phyloP scores from a whole-genome alignment of 1,140 invertebrate species.

The Hesperophylax magnus region DNA sequence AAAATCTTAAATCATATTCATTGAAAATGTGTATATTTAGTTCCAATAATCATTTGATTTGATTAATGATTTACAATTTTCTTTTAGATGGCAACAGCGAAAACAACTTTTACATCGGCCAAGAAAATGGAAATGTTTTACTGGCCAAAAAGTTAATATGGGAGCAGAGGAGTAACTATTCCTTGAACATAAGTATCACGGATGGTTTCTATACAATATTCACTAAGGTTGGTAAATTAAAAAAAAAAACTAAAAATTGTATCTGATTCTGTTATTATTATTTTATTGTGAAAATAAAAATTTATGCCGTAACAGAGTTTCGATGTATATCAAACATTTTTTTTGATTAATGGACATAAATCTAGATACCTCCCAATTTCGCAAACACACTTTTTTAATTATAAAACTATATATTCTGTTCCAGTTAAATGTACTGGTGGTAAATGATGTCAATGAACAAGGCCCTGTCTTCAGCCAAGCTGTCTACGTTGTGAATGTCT shows the following conservation, averaged over 20 bases:
- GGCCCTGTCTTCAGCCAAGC: conserved; percentile 78
- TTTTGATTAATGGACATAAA: not conserved
- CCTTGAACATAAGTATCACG: conserved; percentile 85
- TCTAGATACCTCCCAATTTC: not conserved
- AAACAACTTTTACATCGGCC: conserved; percentile 85
- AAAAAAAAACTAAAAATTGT: not conserved
- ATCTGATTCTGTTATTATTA: not conserved
- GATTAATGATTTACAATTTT: not conserved
- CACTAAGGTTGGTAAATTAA: conserved; percentile 61
- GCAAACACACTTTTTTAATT: not conserved
- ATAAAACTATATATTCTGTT: not conserved
- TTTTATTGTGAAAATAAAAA: not conserved
- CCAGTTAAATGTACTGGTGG: conserved; percentile 76
- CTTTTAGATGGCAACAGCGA: conserved; percentile 80
- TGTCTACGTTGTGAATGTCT: conserved; percentile 79
- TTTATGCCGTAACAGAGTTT: not conserved
- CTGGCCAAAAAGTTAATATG: conserved; percentile 85
- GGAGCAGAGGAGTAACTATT: conserved; percentile 81
- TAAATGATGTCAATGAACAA: conserved; percentile 83
- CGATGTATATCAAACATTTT: not conserved
- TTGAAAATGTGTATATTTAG: no score
- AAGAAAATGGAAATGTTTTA: conserved; percentile 85
- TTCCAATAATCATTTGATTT: no score
- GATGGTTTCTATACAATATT: conserved; percentile 81
- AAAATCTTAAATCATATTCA: no score